Conservation (phyloP, 35 echinoderm and acorn worm genomes). For the Apostichopus californicus region DNA sequence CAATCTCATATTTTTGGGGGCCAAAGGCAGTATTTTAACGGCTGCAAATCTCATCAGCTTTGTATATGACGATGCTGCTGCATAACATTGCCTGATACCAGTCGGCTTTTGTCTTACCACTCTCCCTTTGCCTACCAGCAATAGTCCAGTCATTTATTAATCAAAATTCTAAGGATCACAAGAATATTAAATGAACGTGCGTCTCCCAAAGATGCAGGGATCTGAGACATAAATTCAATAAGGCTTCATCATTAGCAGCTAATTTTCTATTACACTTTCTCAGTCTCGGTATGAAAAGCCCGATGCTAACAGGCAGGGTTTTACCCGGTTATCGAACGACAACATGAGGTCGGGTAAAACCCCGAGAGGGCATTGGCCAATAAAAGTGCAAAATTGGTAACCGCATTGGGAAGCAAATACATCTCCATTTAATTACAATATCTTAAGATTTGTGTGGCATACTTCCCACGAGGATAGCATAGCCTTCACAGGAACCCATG, state of each 20-base stretch:
- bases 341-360: too few relatives aligned
- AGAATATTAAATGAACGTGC: not conserved
- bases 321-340: too few relatives aligned
- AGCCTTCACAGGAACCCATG: too few relatives aligned
- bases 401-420: too few relatives aligned
- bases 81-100: not conserved
- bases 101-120: not conserved
- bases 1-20: not conserved
- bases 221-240: not conserved
- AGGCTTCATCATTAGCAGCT: not conserved
- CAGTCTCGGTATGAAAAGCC: too few relatives aligned
- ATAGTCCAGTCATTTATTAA: not conserved
- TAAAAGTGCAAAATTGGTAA: too few relatives aligned
- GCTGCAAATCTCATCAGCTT: not conserved
- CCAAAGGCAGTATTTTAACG: not conserved
- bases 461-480: too few relatives aligned
- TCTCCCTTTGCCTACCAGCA: not conserved
- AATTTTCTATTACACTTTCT: not conserved
- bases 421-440: too few relatives aligned
- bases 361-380: too few relatives aligned
- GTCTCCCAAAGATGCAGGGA: not conserved
- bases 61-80: not conserved
- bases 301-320: too few relatives aligned
- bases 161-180: not conserved
- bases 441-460: too few relatives aligned